Evolutionary conservation across 2,797 vertebrate genomes (phyloP).

Genomic region (Ceyx erithaca): DNA sequence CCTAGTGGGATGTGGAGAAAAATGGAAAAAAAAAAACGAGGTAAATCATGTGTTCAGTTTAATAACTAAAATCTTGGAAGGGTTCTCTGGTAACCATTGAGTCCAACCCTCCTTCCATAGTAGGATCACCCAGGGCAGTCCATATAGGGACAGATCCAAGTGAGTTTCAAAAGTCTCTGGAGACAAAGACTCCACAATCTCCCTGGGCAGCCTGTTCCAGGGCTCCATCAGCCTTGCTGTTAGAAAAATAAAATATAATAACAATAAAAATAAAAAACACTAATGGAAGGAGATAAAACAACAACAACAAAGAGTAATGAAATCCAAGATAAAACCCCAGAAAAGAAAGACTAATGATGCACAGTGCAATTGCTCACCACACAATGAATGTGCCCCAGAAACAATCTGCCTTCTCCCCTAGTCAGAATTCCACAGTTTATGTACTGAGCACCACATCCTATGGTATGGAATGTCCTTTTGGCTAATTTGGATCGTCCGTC

Average conservation of each 20-base stretch:
- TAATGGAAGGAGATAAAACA: neutral
- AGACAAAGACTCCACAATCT: too few relatives aligned
- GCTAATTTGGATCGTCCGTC: neutral
- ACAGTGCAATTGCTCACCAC: neutral
- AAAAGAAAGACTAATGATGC: neutral
- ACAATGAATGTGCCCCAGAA: neutral
- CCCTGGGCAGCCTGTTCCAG: too few relatives aligned
- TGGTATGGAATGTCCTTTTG: neutral
- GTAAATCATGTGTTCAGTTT: neutral
- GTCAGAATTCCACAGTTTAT: neutral
- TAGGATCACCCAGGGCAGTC: too few relatives aligned
- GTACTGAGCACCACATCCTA: neutral
- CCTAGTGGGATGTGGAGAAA: neutral
- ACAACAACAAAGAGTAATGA: neutral
- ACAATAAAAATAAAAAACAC: neutral
- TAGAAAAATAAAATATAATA: neutral
- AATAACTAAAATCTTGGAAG: neutral
- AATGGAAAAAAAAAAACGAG: neutral
- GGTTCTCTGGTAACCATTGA: too few relatives aligned
- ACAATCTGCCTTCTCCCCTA: neutral
- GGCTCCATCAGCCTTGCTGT: too few relatives aligned
- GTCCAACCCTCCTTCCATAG: too few relatives aligned
- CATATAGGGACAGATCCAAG: too few relatives aligned
- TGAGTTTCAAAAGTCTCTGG: too few relatives aligned
- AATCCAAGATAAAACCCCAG: neutral